Percentiles rank a stretch among this genome's conserved stretches.
phyloP scores from a whole-genome alignment of 2,113 vertebrate genomes.

The Myotis yumanensis region DNA sequence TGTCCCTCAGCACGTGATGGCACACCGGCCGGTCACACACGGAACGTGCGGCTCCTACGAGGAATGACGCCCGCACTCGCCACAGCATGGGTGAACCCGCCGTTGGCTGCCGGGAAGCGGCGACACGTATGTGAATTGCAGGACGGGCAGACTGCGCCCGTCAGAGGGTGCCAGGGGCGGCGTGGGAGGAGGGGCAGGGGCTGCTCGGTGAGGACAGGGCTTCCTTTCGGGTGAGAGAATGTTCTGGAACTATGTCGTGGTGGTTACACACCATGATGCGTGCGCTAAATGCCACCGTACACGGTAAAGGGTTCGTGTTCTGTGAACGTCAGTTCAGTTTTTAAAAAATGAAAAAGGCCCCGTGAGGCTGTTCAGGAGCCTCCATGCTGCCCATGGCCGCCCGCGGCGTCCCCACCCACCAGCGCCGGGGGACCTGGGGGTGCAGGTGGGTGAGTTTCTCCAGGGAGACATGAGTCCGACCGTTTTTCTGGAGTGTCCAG shows the following conservation, averaged over 20 bases:
- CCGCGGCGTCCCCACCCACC: neutral
- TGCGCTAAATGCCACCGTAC: neutral
- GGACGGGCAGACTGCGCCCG: no score
- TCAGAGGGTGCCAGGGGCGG: neutral
- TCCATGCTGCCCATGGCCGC: rapidly evolving
- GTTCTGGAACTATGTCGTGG: neutral
- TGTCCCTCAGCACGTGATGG: neutral
- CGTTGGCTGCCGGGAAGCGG: neutral
- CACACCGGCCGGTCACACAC: no score
- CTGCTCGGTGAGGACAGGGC: neutral
- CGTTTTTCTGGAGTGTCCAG: rapidly evolving
- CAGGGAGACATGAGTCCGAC: rapidly evolving
- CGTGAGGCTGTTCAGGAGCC: neutral
- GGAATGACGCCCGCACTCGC: rapidly evolving
- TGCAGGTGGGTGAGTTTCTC: neutral
- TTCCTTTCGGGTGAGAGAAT: neutral
- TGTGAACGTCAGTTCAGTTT: neutral
- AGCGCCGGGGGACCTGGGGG: neutral
- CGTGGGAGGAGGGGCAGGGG: no score
- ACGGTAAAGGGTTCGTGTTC: rapidly evolving
- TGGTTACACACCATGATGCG: rapidly evolving
- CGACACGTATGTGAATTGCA: neutral
- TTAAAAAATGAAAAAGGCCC: neutral
- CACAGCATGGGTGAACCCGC: rapidly evolving
- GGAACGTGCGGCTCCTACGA: neutral